Conservation (phyloP, 2,888 invertebrate species). For the Lasius platythorax region DNA sequence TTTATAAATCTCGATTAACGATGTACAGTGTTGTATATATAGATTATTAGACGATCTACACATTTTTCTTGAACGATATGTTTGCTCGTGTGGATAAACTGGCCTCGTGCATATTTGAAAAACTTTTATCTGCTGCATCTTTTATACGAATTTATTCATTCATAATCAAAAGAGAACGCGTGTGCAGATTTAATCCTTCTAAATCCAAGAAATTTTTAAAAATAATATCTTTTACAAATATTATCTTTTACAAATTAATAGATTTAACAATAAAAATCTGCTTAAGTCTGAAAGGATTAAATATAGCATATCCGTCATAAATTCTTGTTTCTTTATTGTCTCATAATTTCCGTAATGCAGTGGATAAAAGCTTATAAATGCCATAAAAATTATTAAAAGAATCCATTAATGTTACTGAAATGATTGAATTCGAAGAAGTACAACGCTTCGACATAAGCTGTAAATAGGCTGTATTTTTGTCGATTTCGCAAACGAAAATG, state of each 20-base stretch:
- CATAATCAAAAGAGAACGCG: background rate
- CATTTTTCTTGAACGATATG: constrained; percentile 24
- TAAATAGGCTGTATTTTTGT: constrained; percentile 59
- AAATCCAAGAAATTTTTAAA: background rate
- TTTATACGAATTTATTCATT: constrained; percentile 2
- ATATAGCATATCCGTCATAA: background rate
- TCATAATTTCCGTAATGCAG: constrained; percentile 12
- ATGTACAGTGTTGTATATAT: constrained; percentile 81
- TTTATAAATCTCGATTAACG: constrained; percentile 46
- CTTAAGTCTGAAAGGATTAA: constrained; percentile 13
- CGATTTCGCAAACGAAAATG: background rate
- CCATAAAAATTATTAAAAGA: constrained; percentile 36
- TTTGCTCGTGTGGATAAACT: constrained; percentile 35
- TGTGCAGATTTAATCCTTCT: background rate
- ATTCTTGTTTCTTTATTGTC: background rate
- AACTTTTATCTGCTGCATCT: constrained; percentile 33
- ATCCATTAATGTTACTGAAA: constrained; percentile 37
- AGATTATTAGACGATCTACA: constrained; percentile 44
- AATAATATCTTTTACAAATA: background rate
- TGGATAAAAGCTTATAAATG: constrained; percentile 37
- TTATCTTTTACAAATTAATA: background rate
- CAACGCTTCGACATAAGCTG: constrained; percentile 52
- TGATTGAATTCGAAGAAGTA: constrained; percentile 39
- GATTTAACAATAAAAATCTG: background rate
- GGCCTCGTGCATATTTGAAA: constrained; percentile 41